phyloP scores from a whole-genome alignment of 2,113 vertebrate genomes.

The Ptyas mucosa region DNA sequence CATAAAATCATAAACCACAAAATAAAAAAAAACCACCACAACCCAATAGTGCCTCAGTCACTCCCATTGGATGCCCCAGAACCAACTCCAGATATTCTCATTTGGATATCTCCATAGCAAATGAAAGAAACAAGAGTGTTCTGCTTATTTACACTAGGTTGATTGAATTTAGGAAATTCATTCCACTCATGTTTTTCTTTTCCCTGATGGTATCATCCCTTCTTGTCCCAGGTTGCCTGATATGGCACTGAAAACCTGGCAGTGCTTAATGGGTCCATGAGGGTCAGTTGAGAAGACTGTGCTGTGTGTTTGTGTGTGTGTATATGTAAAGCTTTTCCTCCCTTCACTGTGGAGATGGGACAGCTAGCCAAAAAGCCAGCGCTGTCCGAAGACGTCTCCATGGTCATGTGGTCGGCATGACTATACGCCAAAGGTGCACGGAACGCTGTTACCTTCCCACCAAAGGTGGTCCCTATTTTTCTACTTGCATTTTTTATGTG shows the following conservation, averaged over 20 bases:
- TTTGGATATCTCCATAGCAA: background rate
- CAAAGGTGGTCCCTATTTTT: too few relatives aligned
- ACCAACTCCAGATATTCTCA: background rate
- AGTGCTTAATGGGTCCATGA: background rate
- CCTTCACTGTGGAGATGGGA: background rate
- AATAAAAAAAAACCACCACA: background rate
- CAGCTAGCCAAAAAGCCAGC: background rate
- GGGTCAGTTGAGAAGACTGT: background rate
- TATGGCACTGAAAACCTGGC: background rate
- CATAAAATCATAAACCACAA: background rate
- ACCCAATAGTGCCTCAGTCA: background rate
- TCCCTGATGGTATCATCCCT: too few relatives aligned
- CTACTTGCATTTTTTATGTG: too few relatives aligned
- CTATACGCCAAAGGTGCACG: too few relatives aligned
- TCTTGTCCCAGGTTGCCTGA: background rate
- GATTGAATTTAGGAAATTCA: background rate
- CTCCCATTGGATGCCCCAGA: background rate
- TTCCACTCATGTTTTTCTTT: background rate
- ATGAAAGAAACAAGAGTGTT: background rate
- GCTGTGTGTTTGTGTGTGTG: background rate
- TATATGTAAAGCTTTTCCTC: background rate
- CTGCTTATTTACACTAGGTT: background rate
- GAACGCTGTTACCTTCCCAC: too few relatives aligned
- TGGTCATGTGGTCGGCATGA: too few relatives aligned
- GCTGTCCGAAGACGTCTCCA: too few relatives aligned